These are phyloP conservation scores for Papilio elwesi DNA, from an alignment of 2,888 invertebrate species.

Conservation along the genomic window DNA sequence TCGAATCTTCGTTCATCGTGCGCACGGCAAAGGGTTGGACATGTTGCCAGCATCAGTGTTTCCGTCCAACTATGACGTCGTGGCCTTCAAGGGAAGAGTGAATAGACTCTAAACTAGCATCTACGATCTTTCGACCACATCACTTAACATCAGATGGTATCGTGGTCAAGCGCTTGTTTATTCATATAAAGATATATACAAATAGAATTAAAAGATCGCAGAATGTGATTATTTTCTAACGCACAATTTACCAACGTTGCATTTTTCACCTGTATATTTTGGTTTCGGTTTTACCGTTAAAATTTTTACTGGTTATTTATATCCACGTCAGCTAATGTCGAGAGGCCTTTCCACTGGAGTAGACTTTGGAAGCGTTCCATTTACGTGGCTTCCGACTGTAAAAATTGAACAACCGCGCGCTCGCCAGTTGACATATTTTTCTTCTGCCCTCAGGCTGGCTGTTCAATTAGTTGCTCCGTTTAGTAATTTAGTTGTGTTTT, in stretches of 20 bases:
- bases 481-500: neutral
- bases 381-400: constrained; percentile 39
- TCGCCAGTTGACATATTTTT: constrained; percentile 29
- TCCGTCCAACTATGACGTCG: no score
- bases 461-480: constrained; percentile 9
- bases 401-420: constrained; percentile 37
- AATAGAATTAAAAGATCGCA: no score
- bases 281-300: constrained; percentile 1
- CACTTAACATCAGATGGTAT: no score
- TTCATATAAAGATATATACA: no score
- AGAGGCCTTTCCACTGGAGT: constrained; percentile 41
- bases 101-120: no score
- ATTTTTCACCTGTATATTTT: constrained; percentile 14
- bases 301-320: constrained; percentile 40
- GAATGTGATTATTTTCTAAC: no score
- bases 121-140: no score
- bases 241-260: neutral
- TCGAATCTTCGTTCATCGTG: no score
- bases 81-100: no score
- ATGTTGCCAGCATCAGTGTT: no score
- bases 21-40: no score
- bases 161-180: no score
- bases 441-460: neutral
- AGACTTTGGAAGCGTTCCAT: constrained; percentile 42
- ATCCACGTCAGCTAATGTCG: constrained; percentile 41